A percentile compares a stretch with the other conserved stretches of the same genome.
These are phyloP conservation scores for Gastrophryne carolinensis DNA, from an alignment of 2,797 vertebrate genomes.

Conservation along the genomic window DNA sequence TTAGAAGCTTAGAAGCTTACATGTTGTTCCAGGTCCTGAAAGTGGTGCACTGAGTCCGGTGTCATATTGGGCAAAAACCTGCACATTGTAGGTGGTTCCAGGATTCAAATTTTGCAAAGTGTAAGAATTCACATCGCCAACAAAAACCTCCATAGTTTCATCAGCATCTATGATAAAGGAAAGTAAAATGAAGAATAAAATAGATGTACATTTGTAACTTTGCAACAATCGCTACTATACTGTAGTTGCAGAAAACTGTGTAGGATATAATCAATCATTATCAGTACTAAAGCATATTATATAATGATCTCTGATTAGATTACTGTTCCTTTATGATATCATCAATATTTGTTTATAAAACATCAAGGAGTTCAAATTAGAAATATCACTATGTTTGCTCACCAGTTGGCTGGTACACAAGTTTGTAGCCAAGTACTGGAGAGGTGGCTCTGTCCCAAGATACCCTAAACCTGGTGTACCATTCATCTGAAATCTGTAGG, in stretches of 20 bases:
- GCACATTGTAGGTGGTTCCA: slow-evolving; percentile 88
- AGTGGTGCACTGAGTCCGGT: slow-evolving; percentile 82
- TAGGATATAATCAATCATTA: too few relatives aligned
- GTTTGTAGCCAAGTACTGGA: slow-evolving; percentile 90
- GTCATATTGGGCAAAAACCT: slow-evolving; percentile 88
- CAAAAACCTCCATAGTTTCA: slow-evolving; percentile 83
- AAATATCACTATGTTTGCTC: slow-evolving; percentile 52
- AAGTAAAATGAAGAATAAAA: background rate
- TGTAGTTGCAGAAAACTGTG: background rate
- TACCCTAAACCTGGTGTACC: slow-evolving; percentile 95
- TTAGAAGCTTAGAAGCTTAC: slow-evolving; percentile 69
- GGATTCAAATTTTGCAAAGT: slow-evolving; percentile 87
- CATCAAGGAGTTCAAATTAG: too few relatives aligned
- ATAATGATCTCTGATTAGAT: too few relatives aligned
- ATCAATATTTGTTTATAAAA: too few relatives aligned
- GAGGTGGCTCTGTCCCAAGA: slow-evolving; percentile 88
- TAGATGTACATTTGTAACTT: background rate
- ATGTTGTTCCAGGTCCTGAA: slow-evolving; percentile 85
- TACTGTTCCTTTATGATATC: too few relatives aligned
- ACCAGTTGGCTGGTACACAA: slow-evolving; percentile 88
- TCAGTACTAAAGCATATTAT: too few relatives aligned
- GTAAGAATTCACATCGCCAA: slow-evolving; percentile 90
- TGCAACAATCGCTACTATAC: background rate
- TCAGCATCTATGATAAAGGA: slow-evolving; percentile 66
- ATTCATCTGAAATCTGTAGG: slow-evolving; percentile 91